phyloP scores from a whole-genome alignment of 2,797 vertebrate species.

The Melanotaenia maccullochi region DNA sequence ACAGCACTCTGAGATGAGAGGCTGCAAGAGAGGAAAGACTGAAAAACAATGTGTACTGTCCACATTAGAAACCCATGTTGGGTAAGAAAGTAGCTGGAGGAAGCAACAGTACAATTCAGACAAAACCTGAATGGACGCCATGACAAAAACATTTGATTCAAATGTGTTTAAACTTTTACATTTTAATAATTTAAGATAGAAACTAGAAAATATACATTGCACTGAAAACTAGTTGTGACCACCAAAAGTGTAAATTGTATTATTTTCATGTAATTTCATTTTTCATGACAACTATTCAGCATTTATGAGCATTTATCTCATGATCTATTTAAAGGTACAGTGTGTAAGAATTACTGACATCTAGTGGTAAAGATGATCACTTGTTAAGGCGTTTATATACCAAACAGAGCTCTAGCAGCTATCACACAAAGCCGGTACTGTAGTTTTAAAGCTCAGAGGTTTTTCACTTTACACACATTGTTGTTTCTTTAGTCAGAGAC shows the following conservation, averaged over 20 bases:
- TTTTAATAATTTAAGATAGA: background rate
- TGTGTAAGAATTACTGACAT: background rate
- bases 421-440: background rate
- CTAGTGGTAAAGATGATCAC: too few species aligned
- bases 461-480: too few species aligned
- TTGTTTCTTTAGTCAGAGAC: too few species aligned
- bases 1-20: constrained; percentile 79
- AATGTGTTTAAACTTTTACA: background rate
- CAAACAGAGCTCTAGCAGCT: too few species aligned
- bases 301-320: too few species aligned
- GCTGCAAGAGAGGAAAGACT: constrained; percentile 62
- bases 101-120: background rate
- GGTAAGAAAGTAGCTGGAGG: background rate
- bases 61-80: constrained; percentile 43
- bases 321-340: background rate
- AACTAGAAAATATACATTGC: background rate
- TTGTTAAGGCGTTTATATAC: background rate
- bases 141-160: background rate
- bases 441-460: background rate
- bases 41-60: constrained; percentile 38
- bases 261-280: background rate
- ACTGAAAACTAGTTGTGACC: too few species aligned
- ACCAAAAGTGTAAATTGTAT: too few species aligned
- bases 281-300: background rate
- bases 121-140: background rate